Conservation (phyloP, 1,140 invertebrate genomes). For the Cherax quadricarinatus region DNA sequence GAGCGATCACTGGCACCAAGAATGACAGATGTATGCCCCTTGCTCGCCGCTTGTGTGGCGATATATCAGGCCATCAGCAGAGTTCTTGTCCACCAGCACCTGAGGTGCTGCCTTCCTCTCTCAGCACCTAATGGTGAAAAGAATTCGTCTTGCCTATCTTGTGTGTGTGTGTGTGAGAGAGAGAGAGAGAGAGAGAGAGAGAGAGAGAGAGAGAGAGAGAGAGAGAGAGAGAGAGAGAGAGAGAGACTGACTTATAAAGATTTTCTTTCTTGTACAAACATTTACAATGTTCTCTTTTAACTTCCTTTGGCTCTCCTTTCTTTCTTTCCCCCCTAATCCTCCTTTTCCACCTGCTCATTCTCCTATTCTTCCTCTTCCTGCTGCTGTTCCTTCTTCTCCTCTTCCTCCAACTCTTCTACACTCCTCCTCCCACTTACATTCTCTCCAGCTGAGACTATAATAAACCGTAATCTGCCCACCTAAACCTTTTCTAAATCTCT, state of each 20-base stretch:
- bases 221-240: background rate
- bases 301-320: background rate
- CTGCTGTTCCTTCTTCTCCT: no score
- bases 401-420: no score
- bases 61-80: no score
- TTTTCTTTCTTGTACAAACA: background rate
- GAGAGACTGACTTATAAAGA: background rate
- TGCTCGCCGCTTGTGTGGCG: no score
- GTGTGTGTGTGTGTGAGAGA: no score
- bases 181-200: constrained; percentile 4
- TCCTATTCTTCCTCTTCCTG: background rate
- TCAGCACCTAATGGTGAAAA: background rate
- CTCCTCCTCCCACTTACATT: background rate
- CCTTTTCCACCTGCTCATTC: background rate
- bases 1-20: no score
- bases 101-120: no score
- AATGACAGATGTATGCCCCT: no score
- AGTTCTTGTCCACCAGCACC: no score
- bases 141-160: background rate
- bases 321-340: background rate
- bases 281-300: background rate
- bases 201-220: background rate
- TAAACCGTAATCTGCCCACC: no score
- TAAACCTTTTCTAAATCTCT: no score
- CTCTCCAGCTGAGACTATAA: no score